Conservation (phyloP, 1,140 invertebrate species). For the Streblospio benedicti region DNA sequence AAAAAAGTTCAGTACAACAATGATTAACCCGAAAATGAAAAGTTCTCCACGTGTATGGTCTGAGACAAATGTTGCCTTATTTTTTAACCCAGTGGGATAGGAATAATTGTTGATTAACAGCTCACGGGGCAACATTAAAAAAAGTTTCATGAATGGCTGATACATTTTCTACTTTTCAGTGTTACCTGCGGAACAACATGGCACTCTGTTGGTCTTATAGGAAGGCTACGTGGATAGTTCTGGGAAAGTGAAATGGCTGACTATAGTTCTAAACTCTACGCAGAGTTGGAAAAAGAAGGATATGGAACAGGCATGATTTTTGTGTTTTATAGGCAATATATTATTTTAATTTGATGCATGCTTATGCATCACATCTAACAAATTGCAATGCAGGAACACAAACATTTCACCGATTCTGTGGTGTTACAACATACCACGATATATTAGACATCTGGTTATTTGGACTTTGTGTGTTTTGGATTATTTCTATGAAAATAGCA, state of each 20-base stretch:
- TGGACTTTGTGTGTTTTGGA: not conserved
- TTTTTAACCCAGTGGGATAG: too few species aligned
- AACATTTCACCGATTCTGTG: not conserved
- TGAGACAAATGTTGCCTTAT: too few species aligned
- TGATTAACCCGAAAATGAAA: too few species aligned
- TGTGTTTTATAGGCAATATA: slow-evolving; percentile 8
- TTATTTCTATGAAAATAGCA: not conserved
- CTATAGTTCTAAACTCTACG: slow-evolving; percentile 75
- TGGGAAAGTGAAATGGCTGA: slow-evolving; percentile 72
- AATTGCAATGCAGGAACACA: not conserved
- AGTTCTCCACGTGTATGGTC: too few species aligned
- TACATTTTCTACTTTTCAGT: slow-evolving; percentile 48
- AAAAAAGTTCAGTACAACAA: too few species aligned
- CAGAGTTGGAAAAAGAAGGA: slow-evolving; percentile 68
- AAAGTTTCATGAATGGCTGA: not conserved
- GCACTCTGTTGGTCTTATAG: slow-evolving; percentile 75
- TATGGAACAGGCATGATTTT: slow-evolving; percentile 53
- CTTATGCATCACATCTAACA: too few species aligned
- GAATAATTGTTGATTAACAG: too few species aligned
- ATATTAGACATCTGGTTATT: not conserved
- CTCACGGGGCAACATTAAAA: too few species aligned
- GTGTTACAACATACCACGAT: not conserved
- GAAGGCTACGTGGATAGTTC: slow-evolving; percentile 70
- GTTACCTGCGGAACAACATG: slow-evolving; percentile 75
- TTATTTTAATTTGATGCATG: too few species aligned